Conservation (phyloP, 2,113 vertebrate genomes). For the Pristiophorus japonicus region DNA sequence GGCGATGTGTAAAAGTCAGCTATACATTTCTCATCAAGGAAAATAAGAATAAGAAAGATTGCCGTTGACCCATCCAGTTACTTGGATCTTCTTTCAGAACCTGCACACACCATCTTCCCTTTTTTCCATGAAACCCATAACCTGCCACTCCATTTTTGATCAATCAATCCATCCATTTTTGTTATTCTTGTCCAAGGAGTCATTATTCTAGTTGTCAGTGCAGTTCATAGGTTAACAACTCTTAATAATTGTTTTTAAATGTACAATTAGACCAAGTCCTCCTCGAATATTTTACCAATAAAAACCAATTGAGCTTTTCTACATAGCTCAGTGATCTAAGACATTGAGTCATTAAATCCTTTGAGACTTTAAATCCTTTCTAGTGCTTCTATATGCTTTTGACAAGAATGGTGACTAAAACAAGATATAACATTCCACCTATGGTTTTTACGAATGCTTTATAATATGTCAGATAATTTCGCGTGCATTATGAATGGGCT, state of each 20-base stretch:
- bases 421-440: neutral
- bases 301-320: conserved; percentile 1
- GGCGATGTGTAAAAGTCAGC: neutral
- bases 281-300: neutral
- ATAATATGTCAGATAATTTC: neutral
- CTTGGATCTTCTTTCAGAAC: neutral
- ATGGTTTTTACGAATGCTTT: neutral
- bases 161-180: neutral
- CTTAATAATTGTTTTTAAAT: neutral
- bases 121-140: neutral
- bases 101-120: neutral
- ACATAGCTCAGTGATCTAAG: neutral
- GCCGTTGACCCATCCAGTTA: neutral
- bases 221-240: neutral
- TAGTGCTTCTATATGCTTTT: neutral
- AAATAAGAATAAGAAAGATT: neutral
- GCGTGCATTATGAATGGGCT: neutral
- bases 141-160: neutral
- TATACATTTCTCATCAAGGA: neutral
- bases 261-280: neutral
- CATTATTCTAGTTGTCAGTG: conserved; percentile 2
- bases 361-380: neutral
- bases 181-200: neutral
- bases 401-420: neutral
- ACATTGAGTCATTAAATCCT: neutral